Percentiles rank a stretch among this genome's conserved stretches.
phyloP scores from a whole-genome alignment of 2,888 invertebrate species.

The Diarsia brunnea region DNA sequence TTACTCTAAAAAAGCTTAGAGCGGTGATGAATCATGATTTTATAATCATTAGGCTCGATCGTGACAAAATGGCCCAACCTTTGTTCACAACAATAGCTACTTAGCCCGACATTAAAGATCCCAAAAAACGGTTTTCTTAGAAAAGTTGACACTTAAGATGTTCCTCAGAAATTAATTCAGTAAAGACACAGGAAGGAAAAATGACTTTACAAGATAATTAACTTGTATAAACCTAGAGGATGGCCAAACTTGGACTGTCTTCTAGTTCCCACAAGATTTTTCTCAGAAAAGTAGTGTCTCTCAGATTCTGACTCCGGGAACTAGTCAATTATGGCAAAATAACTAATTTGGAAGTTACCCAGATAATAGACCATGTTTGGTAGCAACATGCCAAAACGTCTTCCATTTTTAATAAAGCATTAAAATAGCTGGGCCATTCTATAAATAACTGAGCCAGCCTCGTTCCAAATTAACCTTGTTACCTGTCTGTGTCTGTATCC shows the following conservation, averaged over 20 bases:
- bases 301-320: neutral
- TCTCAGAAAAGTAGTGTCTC: neutral
- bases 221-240: neutral
- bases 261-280: neutral
- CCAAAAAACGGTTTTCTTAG: conserved; percentile 26
- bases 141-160: conserved; percentile 6
- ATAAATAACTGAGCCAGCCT: conserved; percentile 46
- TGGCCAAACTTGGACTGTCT: neutral
- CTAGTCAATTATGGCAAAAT: neutral
- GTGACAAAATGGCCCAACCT: conserved; percentile 39
- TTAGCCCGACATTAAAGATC: conserved; percentile 19
- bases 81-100: conserved; percentile 50
- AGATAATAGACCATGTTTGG: neutral
- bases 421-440: conserved; percentile 43
- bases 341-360: neutral
- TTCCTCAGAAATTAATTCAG: conserved; percentile 8
- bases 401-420: conserved; percentile 18
- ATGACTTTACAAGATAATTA: neutral
- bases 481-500: conserved; percentile 31
- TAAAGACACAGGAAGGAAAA: conserved; percentile 14
- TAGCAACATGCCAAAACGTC: conserved; percentile 5
- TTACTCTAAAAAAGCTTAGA: conserved; percentile 9
- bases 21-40: conserved; percentile 45
- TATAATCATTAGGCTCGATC: conserved; percentile 19
- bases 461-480: conserved; percentile 43